Conservation (phyloP, 2,888 invertebrate species). For the Rhagophthalmus giganteus region DNA sequence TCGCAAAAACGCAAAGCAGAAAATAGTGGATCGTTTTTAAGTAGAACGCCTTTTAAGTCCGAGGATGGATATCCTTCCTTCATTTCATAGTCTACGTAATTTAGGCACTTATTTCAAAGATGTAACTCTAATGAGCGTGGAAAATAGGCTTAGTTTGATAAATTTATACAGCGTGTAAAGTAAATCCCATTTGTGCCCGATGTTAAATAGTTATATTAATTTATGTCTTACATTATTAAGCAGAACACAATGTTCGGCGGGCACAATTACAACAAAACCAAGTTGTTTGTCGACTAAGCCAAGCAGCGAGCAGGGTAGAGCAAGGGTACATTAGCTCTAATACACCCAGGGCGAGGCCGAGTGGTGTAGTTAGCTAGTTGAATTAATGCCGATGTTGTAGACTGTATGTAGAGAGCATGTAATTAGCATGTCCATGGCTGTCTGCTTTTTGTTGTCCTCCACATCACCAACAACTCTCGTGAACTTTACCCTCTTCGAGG, state of each 20-base stretch:
- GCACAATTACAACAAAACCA: constrained; percentile 54
- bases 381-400: constrained; percentile 56
- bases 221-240: constrained; percentile 55
- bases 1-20: no score
- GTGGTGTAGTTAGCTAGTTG: constrained; percentile 52
- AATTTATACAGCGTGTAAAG: constrained; percentile 50
- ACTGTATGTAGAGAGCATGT: constrained; percentile 56
- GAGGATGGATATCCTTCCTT: constrained; percentile 5
- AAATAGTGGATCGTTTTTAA: no score
- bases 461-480: constrained; percentile 45
- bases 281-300: constrained; percentile 54
- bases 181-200: constrained; percentile 47
- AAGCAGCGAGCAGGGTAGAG: constrained; percentile 43
- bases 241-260: constrained; percentile 52
- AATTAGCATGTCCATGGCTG: constrained; percentile 57
- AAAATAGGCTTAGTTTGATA: constrained; percentile 37
- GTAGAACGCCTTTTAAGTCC: no score
- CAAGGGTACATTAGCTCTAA: constrained; percentile 50
- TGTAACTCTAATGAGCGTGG: constrained; percentile 29
- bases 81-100: constrained; percentile 20
- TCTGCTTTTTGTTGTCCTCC: constrained; percentile 53
- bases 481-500: constrained; percentile 47
- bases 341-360: constrained; percentile 51
- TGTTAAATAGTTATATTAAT: constrained; percentile 55
- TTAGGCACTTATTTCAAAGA: constrained; percentile 28